Percentiles rank a stretch among this genome's conserved stretches.
phyloP scores from a whole-genome alignment of 2,113 vertebrate genomes.

The Callionymus lyra region DNA sequence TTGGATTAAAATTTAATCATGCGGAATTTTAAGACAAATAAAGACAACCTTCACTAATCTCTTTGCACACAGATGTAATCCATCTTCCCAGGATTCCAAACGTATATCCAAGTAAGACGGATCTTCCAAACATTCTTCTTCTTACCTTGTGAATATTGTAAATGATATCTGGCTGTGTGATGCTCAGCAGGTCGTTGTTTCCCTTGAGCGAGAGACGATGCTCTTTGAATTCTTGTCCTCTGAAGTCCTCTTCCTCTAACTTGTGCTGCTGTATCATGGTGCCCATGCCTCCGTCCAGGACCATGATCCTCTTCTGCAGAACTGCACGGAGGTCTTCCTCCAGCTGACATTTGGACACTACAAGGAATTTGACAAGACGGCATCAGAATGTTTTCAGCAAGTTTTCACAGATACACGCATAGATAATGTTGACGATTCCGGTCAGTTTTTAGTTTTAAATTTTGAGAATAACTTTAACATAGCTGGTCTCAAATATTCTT shows the following conservation, averaged over 20 bases:
- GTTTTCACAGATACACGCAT: neutral
- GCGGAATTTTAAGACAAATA: too few relatives aligned
- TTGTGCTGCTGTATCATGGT: conserved; percentile 88
- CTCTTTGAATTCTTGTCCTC: conserved; percentile 78
- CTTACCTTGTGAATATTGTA: conserved; percentile 88
- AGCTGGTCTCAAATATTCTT: too few relatives aligned
- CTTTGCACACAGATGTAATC: too few relatives aligned
- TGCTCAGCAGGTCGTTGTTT: conserved; percentile 91
- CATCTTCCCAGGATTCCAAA: too few relatives aligned
- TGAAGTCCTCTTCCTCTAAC: conserved; percentile 78
- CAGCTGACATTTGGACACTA: conserved; percentile 30
- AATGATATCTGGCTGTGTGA: conserved; percentile 81
- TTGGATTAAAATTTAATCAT: too few relatives aligned
- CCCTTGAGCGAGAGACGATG: conserved; percentile 79
- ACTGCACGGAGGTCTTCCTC: conserved; percentile 70
- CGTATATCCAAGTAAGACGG: too few relatives aligned
- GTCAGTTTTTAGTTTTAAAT: too few relatives aligned
- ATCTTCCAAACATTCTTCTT: too few relatives aligned
- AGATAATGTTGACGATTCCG: too few relatives aligned
- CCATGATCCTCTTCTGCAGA: conserved; percentile 80
- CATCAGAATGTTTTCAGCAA: neutral
- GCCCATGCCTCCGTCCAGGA: conserved; percentile 95
- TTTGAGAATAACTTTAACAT: too few relatives aligned
- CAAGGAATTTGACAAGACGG: neutral
- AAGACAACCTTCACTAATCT: too few relatives aligned